Evolutionary conservation across 1,140 invertebrate species (phyloP), one percentile per base, ranked within the genome.

Genomic region (Colletes latitarsis): DNA sequence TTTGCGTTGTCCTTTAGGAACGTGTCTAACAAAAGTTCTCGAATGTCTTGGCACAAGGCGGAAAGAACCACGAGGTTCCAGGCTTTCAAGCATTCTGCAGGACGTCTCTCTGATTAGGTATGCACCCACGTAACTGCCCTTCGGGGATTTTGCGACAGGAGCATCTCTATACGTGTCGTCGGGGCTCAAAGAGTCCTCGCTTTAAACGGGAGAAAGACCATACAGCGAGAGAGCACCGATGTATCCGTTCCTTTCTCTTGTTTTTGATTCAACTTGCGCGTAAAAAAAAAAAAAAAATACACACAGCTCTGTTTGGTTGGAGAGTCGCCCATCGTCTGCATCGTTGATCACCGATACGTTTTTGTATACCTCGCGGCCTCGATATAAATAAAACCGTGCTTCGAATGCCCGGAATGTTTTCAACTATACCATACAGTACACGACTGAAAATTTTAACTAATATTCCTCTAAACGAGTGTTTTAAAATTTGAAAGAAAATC

Each of bases 91-190:
- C 21, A 79, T 79, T 79, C 69, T 57, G 41, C 77, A 73, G 77
- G 77, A 79, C 84, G 79, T 83, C 62, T 70, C 64, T 52, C 77
- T 79, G 77, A 83, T 86, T 86, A 86, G 72, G 63, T 86, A 87
- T 83, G 84, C 81, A 83, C 53, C 64, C 84, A 64, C 66, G 82
- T 77, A 85, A 85, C 78, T 83, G 74, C 55, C 73, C 74, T 82
- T 70, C 53, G 52, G 73, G 71, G 66, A 77, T 69, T 71, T 81
- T 21, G 57, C 63, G 64, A 79, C 63, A 70, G 78, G 55, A 82
- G 55, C 64, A 62, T 70, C 72, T 76, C 72, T 79, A 82, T 83
- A 83, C 81, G 72, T 69, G 84, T 81, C 76, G 81, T 70, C 53
- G 69, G 19, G 64, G 64, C 72, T 81, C 73, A 86, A 84, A 86